phyloP scores from a whole-genome alignment of 2,113 vertebrate genomes.

The Alethe diademata region DNA sequence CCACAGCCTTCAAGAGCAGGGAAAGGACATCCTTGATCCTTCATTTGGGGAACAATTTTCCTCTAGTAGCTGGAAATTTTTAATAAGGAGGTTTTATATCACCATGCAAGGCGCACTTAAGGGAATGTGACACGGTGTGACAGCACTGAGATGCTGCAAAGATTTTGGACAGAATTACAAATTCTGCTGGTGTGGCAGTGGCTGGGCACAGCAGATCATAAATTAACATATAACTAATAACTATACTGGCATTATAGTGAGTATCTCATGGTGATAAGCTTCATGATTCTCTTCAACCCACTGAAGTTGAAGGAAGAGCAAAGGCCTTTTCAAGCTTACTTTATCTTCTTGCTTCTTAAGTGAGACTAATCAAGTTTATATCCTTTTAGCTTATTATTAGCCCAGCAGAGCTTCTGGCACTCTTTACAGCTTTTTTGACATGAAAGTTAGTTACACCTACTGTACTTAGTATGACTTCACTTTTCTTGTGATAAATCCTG shows the following conservation, averaged over 20 bases:
- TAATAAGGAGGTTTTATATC: background rate
- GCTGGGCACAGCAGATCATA: background rate
- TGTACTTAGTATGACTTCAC: constrained; percentile 64
- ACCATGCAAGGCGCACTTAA: background rate
- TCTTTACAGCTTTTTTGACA: constrained; percentile 55
- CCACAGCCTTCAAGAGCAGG: background rate
- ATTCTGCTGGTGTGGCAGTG: background rate
- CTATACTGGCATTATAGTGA: background rate
- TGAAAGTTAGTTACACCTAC: constrained; percentile 59
- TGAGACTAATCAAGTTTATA: constrained; percentile 63
- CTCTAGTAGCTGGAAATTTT: background rate
- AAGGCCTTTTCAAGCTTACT: constrained; percentile 62
- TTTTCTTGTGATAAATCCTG: constrained; percentile 72
- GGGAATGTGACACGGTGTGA: background rate
- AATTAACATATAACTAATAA: constrained; percentile 30
- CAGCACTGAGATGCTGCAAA: background rate
- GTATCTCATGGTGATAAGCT: constrained; percentile 37
- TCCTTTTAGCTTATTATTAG: constrained; percentile 60
- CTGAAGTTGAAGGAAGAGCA: constrained; percentile 57
- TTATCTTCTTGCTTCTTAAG: constrained; percentile 60
- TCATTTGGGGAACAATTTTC: background rate
- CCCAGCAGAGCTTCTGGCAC: constrained; percentile 50
- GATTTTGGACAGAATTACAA: background rate
- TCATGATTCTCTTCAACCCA: constrained; percentile 37
- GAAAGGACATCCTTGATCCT: background rate